A percentile compares a stretch with the other conserved stretches of the same genome.
phyloP scores from a whole-genome alignment of 2,797 vertebrate species.

The Microctenopoma stevenorrisi region DNA sequence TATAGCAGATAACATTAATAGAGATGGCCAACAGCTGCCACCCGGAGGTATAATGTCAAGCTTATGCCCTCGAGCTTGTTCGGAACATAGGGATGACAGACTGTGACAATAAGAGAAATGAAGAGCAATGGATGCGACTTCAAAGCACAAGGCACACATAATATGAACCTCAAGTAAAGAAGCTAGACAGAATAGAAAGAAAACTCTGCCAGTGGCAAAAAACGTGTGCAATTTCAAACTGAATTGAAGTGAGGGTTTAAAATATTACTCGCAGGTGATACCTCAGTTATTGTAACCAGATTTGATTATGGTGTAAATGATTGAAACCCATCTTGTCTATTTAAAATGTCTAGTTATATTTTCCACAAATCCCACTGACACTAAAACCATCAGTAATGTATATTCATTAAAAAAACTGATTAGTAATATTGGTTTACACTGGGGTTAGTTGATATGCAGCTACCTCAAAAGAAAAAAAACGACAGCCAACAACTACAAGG shows the following conservation, averaged over 20 bases:
- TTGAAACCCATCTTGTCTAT: not conserved
- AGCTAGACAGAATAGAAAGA: not conserved
- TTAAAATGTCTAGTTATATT: not conserved
- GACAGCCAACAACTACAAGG: not conserved
- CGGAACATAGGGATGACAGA: slow-evolving; percentile 26
- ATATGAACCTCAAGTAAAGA: slow-evolving; percentile 5
- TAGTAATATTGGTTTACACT: not conserved
- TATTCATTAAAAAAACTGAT: not conserved
- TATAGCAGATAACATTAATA: slow-evolving; percentile 50
- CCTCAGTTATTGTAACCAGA: not conserved
- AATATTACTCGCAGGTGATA: not conserved
- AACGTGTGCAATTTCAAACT: not conserved
- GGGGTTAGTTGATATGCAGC: too few species aligned
- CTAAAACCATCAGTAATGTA: not conserved
- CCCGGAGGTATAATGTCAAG: slow-evolving; percentile 23
- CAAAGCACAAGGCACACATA: slow-evolving; percentile 24
- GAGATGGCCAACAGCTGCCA: slow-evolving; percentile 51
- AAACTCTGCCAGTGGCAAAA: not conserved
- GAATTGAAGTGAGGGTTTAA: not conserved
- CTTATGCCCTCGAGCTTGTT: slow-evolving; percentile 34
- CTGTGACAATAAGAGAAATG: slow-evolving; percentile 42
- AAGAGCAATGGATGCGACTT: slow-evolving; percentile 46
- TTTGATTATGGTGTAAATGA: not conserved
- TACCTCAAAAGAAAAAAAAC: too few species aligned
- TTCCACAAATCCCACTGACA: not conserved